Evolutionary conservation across 1,140 invertebrate genomes (phyloP), one percentile per base, ranked within the genome.

Genomic region (Saxidomus purpurata): DNA sequence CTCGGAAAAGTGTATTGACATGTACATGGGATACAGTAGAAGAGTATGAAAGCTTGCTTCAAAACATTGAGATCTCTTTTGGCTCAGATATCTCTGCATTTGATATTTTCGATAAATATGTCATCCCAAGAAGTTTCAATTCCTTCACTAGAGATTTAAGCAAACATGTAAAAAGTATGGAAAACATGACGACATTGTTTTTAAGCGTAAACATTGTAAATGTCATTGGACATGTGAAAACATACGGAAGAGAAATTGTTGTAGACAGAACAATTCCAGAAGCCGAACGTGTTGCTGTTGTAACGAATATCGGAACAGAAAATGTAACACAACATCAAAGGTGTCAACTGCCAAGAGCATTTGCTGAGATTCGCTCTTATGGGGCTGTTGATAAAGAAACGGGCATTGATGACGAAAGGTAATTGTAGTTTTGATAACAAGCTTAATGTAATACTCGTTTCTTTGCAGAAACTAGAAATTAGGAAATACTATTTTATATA

Each of bases 51-150:
- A 86, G 84, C 36, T 25, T 77, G 28, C 15, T 86, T 25, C n/a
- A 86, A 15, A 28, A 36, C 8, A 77, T 61, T 55, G 31, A 19
- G 34, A 34, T 86, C 28, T 76, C 84, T 4, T 25, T 86, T 19
- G 84, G 84, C 25, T 55, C 69, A 31, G 36, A 52, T 2, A 52
- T 13, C 19, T n/a, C 55, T 8, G 22, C n/a, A 31, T 59, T 47
- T 43, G 49, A 86, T 43, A 77, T 86, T 59, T 49, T 84, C 25
- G 61, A 84, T 43, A 84, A 61, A 3, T 69, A 69, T 3, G 93
- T 97, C 17, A 93, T 97, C 25, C 76, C 97, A 8, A 94, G 95
- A 69, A 94, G 97, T 11, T 93, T 94, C n/a, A 96, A 96, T 34
- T 95, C 95, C 36, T 81, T 95, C 4, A 96, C 95, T 43, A 97